These are phyloP conservation scores for Ciconia nigra DNA, from an alignment of 2,797 vertebrate genomes.

Conservation along the genomic window DNA sequence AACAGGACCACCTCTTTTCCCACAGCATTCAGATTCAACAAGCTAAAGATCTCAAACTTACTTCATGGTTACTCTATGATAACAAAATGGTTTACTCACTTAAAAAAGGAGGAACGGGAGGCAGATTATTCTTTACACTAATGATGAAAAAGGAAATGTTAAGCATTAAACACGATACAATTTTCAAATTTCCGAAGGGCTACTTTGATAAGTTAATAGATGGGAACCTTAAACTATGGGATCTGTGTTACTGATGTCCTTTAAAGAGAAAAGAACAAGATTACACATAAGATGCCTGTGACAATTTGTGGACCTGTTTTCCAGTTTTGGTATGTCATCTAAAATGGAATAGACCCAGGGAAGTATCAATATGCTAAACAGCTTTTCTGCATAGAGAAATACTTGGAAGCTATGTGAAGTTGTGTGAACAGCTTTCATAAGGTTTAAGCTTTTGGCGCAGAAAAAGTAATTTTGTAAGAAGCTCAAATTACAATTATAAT, in stretches of 20 bases:
- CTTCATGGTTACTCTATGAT: neutral
- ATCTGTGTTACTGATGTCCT: neutral
- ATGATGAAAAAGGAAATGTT: neutral
- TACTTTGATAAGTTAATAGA: neutral
- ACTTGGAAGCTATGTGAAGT: neutral
- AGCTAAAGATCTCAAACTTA: neutral
- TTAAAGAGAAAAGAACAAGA: neutral
- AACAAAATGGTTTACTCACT: neutral
- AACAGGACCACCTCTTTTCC: neutral
- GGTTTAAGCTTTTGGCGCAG: neutral
- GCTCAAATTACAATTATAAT: neutral
- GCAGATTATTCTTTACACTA: neutral
- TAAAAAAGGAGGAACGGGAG: neutral
- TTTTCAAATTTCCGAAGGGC: neutral
- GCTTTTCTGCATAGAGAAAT: neutral
- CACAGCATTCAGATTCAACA: neutral
- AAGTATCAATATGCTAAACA: neutral
- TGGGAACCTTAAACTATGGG: neutral
- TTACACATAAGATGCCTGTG: neutral
- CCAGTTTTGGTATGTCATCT: neutral
- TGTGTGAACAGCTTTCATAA: neutral
- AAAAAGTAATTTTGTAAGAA: neutral
- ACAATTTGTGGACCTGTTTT: neutral
- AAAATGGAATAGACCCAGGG: neutral
- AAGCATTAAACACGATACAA: neutral